phyloP scores from a whole-genome alignment of 2,888 invertebrate genomes.

The Megastigmus dorsalis region DNA sequence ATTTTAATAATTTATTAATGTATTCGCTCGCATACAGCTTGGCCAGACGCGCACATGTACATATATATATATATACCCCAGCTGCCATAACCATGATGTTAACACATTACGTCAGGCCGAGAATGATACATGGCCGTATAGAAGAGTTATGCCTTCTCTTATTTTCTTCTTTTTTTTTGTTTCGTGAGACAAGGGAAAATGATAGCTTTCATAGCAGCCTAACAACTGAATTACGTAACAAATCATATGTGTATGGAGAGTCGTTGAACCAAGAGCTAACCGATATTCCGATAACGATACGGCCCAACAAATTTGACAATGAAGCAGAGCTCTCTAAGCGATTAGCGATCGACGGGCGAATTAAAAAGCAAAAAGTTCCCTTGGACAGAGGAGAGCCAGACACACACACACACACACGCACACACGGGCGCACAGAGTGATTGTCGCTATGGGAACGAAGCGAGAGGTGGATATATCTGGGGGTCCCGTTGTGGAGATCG shows the following conservation, averaged over 20 bases:
- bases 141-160: too few relatives aligned
- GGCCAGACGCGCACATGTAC: too few relatives aligned
- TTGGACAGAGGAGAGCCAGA: neutral
- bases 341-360: neutral
- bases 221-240: too few relatives aligned
- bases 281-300: neutral
- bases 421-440: constrained; percentile 17
- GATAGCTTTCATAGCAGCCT: too few relatives aligned
- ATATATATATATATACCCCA: neutral
- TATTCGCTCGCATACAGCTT: neutral
- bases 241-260: too few relatives aligned
- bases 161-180: too few relatives aligned
- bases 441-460: constrained; percentile 49
- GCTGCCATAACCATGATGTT: neutral
- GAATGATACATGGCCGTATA: too few relatives aligned
- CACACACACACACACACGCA: too few relatives aligned
- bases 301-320: neutral
- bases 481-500: constrained; percentile 41
- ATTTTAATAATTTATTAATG: constrained; percentile 5
- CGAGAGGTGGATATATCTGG: constrained; percentile 18
- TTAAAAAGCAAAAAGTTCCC: constrained; percentile 7
- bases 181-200: too few relatives aligned
- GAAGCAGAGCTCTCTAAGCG: too few relatives aligned
- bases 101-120: neutral
- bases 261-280: too few relatives aligned